phyloP scores from a whole-genome alignment of 23 tunicate species.

The Oikopleura albicans region DNA sequence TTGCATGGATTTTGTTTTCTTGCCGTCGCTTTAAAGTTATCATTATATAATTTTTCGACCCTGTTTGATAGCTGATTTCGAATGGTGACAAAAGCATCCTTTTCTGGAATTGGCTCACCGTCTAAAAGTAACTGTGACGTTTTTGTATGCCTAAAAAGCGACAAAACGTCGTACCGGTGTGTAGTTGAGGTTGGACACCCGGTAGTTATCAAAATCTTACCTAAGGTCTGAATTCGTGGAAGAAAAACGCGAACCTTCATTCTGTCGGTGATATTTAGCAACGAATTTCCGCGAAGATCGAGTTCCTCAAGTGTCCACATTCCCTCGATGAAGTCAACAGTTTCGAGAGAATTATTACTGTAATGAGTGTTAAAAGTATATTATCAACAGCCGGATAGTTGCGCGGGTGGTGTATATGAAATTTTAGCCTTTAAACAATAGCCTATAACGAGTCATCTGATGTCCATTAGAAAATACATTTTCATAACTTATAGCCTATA shows the following conservation, averaged over 20 bases:
- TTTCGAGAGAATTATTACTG: neutral
- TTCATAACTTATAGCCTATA: too few species aligned
- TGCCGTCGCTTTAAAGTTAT: neutral
- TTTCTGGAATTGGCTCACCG: constrained; percentile 1
- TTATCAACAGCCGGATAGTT: too few species aligned
- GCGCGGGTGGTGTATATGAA: too few species aligned
- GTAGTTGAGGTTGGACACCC: too few species aligned
- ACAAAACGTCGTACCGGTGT: too few species aligned
- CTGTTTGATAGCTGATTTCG: neutral
- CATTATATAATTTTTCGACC: neutral
- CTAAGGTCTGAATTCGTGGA: neutral
- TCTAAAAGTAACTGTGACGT: neutral
- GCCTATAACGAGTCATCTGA: too few species aligned
- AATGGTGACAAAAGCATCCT: neutral
- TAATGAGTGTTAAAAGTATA: too few species aligned
- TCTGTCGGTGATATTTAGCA: neutral
- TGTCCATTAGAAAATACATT: too few species aligned
- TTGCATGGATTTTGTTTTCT: too few species aligned
- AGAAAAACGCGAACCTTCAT: neutral
- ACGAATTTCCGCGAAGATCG: neutral
- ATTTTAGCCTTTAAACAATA: too few species aligned
- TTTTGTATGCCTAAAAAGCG: too few species aligned
- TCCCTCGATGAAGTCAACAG: neutral
- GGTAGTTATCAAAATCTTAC: too few species aligned
- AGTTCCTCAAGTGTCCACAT: neutral